Base-by-base conservation (phyloP, 2,113 vertebrate genomes). In the Zapus hudsonius region DNA sequence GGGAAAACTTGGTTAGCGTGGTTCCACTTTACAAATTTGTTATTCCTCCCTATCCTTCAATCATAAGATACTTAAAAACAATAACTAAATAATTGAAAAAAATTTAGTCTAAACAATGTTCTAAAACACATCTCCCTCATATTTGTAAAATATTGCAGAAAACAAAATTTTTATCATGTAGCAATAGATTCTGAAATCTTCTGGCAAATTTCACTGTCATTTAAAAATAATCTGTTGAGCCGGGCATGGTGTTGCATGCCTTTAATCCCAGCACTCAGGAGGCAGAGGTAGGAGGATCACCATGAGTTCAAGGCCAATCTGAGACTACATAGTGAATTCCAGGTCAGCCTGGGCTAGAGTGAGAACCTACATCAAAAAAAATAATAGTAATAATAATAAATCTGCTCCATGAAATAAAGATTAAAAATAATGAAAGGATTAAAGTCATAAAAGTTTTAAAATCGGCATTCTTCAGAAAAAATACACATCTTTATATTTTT, bases 201-300 rank as follows among this genome's bases (percentile, higher is more conserved):
- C 11, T 93, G 38, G n/a, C 0, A 90, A 86, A 33, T 20, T 29
- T 40, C 44, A 89, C 0, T 74, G 10, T n/a, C 0, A 52, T 89
- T 72, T 3, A n/a, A 63, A 16, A 95, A 91, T 76, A 72, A 72
- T 70, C 19, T 55, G 81, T 38, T 61, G 90, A 44, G 66, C 89
- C 5, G n/a, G n/a, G n/a, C n/a, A n/a, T n/a, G n/a, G n/a, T n/a
- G n/a, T n/a, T n/a, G n/a, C n/a, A n/a, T n/a, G n/a, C n/a, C n/a
- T n/a, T n/a, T n/a, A n/a, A n/a, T n/a, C n/a, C n/a, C n/a, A n/a
- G n/a, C n/a, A n/a, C n/a, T n/a, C n/a, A n/a, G n/a, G n/a, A n/a
- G n/a, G n/a, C n/a, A n/a, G n/a, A n/a, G n/a, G n/a, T n/a, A n/a
- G n/a, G n/a, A n/a, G n/a, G n/a, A n/a, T n/a, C n/a, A n/a, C n/a